Evolutionary conservation across 2,888 invertebrate genomes (phyloP).

Genomic region (Scaptomyza cyrtandrae): DNA sequence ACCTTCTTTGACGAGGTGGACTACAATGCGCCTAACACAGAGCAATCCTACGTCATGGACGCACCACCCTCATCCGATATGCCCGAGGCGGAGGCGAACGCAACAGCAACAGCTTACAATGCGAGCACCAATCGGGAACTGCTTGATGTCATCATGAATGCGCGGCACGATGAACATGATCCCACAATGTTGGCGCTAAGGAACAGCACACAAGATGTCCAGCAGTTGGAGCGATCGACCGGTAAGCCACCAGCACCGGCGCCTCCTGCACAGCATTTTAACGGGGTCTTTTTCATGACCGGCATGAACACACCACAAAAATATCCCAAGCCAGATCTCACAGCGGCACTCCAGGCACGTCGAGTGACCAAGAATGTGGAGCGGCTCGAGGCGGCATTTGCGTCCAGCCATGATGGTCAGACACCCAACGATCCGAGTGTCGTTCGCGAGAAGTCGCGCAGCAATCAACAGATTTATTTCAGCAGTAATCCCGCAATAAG

Average conservation of each 20-base stretch:
- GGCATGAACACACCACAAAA: conserved; percentile 85
- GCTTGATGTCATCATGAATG: conserved; percentile 86
- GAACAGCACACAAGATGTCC: conserved; percentile 65
- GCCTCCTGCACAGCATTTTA: conserved; percentile 85
- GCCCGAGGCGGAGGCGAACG: conserved; percentile 71
- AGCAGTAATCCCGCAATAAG: conserved; percentile 82
- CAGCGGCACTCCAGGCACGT: conserved; percentile 87
- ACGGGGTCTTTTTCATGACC: conserved; percentile 87
- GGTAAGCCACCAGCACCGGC: conserved; percentile 65
- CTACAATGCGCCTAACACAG: conserved; percentile 73
- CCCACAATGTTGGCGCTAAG: conserved; percentile 83
- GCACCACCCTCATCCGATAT: conserved; percentile 71
- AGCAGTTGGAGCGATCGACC: conserved; percentile 17
- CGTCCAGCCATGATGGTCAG: conserved; percentile 77
- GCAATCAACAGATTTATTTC: conserved; percentile 84
- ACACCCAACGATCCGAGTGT: conserved; percentile 87
- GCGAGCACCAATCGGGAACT: conserved; percentile 86
- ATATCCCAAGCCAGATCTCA: conserved; percentile 84
- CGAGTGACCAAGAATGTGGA: conserved; percentile 91
- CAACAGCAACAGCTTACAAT: conserved; percentile 73
- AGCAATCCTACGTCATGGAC: conserved; percentile 68
- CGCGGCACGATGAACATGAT: conserved; percentile 84
- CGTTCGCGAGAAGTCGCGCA: conserved; percentile 85
- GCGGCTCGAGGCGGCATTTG: conserved; percentile 87
- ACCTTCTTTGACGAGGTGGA: conserved; percentile 82